These are phyloP conservation scores for Dilophus febrilis DNA, from an alignment of 2,888 invertebrate species.

Conservation along the genomic window DNA sequence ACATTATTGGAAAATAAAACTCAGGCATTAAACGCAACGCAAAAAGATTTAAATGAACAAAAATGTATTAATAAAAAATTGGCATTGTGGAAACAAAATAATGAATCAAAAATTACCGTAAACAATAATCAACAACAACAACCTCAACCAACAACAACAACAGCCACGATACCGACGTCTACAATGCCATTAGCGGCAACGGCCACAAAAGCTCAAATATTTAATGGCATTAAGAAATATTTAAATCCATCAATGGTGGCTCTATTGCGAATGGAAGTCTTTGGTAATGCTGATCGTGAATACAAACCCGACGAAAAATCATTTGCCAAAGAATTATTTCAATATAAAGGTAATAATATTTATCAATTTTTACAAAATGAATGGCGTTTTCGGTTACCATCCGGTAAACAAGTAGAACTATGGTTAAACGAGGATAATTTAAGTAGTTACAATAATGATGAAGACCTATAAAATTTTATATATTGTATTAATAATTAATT, in stretches of 20 bases:
- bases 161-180: not conserved
- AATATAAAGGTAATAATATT: conserved; percentile 19
- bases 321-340: conserved; percentile 20
- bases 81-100: no score
- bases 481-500: no score
- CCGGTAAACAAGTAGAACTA: conserved; percentile 16
- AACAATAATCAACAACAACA: conserved; percentile 23
- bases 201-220: conserved; percentile 22
- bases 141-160: not conserved
- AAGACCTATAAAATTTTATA: no score
- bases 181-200: not conserved
- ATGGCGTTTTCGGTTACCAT: conserved; percentile 26
- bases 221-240: conserved; percentile 26
- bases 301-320: conserved; percentile 26
- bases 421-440: conserved; percentile 14
- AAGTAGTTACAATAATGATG: no score
- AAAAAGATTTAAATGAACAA: no score
- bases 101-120: no score
- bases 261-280: conserved; percentile 29
- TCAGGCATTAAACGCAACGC: no score
- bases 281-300: conserved; percentile 21
- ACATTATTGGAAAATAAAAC: conserved; percentile 1
- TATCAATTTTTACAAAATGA: conserved; percentile 25
- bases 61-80: no score
- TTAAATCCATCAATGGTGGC: conserved; percentile 24